Evolutionary conservation across 2,888 invertebrate species (phyloP).

Genomic region (Unio delphinus): DNA sequence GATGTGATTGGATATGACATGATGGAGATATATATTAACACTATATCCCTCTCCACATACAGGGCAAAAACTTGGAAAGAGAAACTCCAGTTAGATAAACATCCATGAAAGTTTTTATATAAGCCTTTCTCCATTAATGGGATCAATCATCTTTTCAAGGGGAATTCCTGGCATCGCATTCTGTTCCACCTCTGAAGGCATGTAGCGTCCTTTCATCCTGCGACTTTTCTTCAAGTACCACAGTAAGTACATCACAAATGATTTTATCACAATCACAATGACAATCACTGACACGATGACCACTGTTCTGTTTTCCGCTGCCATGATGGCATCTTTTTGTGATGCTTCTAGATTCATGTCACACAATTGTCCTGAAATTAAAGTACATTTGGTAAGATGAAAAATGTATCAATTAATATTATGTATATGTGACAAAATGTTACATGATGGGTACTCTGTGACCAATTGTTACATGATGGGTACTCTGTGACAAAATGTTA

Average conservation of each 20-base stretch:
- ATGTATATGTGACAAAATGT: not conserved
- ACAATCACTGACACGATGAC: constrained; percentile 41
- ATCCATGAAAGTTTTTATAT: constrained; percentile 15
- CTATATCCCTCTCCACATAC: too few relatives aligned
- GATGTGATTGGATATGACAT: too few relatives aligned
- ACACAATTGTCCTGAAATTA: constrained; percentile 9
- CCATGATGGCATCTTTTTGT: not conserved
- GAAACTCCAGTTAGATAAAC: not conserved
- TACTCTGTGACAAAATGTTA: too few relatives aligned
- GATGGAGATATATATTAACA: too few relatives aligned
- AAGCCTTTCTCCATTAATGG: constrained; percentile 35
- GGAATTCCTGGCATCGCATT: constrained; percentile 37
- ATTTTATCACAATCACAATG: constrained; percentile 32
- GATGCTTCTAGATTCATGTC: constrained; percentile 1
- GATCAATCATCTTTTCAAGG: constrained; percentile 43
- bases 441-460: too few relatives aligned
- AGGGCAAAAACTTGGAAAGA: not conserved
- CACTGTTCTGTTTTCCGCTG: constrained; percentile 12
- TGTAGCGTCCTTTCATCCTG: constrained; percentile 54
- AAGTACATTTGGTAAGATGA: not conserved
- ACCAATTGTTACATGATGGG: too few relatives aligned
- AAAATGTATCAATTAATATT: too few relatives aligned
- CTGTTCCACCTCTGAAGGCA: constrained; percentile 52
- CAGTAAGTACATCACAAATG: constrained; percentile 28
- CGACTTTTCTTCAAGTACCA: constrained; percentile 47